Percentiles rank a stretch among this genome's conserved stretches.
Conservation (phyloP, 1,140 invertebrate species). For the Apolygus lucorum region DNA sequence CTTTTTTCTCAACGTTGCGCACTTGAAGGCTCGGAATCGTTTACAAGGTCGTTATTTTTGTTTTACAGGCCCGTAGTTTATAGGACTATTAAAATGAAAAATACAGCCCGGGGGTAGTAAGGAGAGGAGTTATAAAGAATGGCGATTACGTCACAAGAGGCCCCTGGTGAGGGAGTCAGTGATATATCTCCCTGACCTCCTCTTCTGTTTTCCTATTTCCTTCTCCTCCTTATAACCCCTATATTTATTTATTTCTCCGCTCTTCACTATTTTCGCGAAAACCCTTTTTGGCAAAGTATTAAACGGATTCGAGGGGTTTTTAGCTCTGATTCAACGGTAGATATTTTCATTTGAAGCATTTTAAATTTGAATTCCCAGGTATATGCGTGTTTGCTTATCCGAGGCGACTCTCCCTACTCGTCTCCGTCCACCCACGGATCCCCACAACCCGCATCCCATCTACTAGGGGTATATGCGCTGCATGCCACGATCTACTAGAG, state of each 20-base stretch:
- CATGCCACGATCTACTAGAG: too few species aligned
- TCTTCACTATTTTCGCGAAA: background rate
- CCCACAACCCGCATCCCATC: too few species aligned
- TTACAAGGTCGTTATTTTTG: slow-evolving; percentile 2
- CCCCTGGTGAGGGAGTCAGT: slow-evolving; percentile 14
- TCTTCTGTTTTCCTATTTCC: background rate
- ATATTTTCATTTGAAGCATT: too few species aligned
- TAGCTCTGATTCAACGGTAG: too few species aligned
- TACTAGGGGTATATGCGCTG: too few species aligned
- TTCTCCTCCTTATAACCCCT: background rate
- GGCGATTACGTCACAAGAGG: slow-evolving; percentile 18
- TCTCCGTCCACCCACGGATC: too few species aligned
- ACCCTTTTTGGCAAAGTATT: too few species aligned
- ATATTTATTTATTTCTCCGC: background rate
- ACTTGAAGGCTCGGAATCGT: background rate
- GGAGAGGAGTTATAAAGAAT: slow-evolving; percentile 15
- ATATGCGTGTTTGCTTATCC: too few species aligned
- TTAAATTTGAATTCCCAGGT: too few species aligned
- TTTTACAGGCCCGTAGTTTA: slow-evolving; percentile 7
- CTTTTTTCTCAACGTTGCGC: background rate
- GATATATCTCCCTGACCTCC: slow-evolving; percentile 6
- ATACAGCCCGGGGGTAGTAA: background rate
- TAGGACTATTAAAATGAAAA: slow-evolving; percentile 16
- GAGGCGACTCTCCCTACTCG: too few species aligned
- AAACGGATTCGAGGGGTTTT: too few species aligned